These are phyloP conservation scores for Esox masquinongy DNA, from an alignment of 2,797 vertebrate genomes.

Conservation along the genomic window DNA sequence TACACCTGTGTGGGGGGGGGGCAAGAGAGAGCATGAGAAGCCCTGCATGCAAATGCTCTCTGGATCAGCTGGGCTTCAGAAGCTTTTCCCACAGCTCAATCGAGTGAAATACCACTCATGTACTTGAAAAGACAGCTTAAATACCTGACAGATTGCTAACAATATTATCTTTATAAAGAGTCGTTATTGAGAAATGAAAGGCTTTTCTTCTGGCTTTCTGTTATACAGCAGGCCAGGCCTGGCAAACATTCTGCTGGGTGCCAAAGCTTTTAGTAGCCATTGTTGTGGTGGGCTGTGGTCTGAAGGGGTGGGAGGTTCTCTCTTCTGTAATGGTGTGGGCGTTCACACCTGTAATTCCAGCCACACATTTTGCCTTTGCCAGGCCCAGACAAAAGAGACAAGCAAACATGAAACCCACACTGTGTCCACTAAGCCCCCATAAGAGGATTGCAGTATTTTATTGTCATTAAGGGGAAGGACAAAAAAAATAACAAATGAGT, in stretches of 20 bases:
- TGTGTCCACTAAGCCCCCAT: constrained; percentile 58
- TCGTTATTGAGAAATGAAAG: constrained; percentile 14
- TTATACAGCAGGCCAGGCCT: constrained; percentile 14
- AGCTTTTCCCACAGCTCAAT: background rate
- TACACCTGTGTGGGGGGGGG: constrained; percentile 77
- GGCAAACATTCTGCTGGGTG: constrained; percentile 31
- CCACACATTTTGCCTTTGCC: background rate
- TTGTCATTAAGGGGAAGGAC: constrained; percentile 44
- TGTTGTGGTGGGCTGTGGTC: constrained; percentile 37
- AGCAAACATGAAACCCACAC: constrained; percentile 62
- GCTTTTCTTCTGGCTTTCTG: constrained; percentile 23
- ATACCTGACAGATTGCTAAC: constrained; percentile 32
- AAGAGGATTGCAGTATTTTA: constrained; percentile 57
- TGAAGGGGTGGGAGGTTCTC: background rate
- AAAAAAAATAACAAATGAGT: constrained; percentile 32
- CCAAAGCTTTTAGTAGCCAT: constrained; percentile 31
- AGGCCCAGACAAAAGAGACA: constrained; percentile 56
- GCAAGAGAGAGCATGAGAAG: background rate
- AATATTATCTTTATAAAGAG: constrained; percentile 6
- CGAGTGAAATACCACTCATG: background rate
- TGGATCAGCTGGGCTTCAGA: constrained; percentile 1
- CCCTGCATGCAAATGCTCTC: background rate
- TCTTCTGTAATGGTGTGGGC: constrained; percentile 10
- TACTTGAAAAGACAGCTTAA: constrained; percentile 11
- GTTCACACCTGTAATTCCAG: constrained; percentile 62